Conservation (phyloP, 2,797 vertebrate species). For the Poecilia gillii region DNA sequence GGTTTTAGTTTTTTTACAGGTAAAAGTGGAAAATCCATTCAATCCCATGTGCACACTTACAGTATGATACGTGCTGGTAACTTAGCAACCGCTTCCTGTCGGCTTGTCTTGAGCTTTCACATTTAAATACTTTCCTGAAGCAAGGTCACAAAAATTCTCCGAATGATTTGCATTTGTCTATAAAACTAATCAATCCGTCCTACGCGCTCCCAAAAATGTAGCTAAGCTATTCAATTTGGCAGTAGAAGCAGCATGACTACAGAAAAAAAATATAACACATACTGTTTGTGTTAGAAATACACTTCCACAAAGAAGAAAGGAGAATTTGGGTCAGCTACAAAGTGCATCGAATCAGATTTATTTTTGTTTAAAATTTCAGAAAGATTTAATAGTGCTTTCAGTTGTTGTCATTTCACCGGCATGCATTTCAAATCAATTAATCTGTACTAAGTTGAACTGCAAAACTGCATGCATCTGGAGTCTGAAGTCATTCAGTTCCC, state of each 20-base stretch:
- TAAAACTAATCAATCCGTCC: background rate
- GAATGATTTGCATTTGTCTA: background rate
- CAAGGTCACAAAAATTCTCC: background rate
- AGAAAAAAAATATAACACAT: background rate
- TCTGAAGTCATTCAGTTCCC: conserved; percentile 44
- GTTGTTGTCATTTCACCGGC: background rate
- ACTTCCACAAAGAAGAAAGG: background rate
- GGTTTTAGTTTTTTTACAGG: background rate
- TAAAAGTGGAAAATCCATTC: background rate
- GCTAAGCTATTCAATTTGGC: background rate
- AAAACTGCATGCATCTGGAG: conserved; percentile 3
- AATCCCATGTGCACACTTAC: background rate
- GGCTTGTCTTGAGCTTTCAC: background rate
- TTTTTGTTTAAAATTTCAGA: background rate
- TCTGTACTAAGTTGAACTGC: conserved; percentile 10
- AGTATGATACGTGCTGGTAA: background rate
- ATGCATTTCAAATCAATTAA: conserved; percentile 5
- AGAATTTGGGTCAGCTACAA: background rate
- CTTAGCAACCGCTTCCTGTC: background rate
- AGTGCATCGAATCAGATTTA: background rate
- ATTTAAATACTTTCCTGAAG: background rate
- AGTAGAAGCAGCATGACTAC: background rate
- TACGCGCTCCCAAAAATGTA: background rate
- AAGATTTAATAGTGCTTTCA: background rate
- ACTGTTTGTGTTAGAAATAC: background rate